Percentiles rank a stretch among this genome's conserved stretches.
phyloP scores from a whole-genome alignment of 2,113 vertebrate species.

The Corythaeola cristata region DNA sequence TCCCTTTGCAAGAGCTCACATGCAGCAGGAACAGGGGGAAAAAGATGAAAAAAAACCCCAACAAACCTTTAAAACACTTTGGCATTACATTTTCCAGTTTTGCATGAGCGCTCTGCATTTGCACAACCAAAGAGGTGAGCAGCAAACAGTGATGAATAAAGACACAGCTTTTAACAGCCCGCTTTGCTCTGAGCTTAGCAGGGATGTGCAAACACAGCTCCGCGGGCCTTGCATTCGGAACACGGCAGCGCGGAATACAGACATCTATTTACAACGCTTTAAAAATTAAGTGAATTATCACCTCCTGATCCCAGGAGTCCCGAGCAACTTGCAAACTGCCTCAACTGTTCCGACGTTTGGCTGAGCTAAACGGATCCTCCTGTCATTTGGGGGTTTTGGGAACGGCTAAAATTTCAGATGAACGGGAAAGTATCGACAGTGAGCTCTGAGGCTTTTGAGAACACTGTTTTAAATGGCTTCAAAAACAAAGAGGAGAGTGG shows the following conservation, averaged over 20 bases:
- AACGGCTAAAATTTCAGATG: not conserved
- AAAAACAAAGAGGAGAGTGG: not conserved
- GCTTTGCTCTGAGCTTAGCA: not conserved
- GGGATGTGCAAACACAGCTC: not conserved
- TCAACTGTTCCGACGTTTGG: not conserved
- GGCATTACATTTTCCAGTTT: not conserved
- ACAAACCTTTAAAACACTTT: not conserved
- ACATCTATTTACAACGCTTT: not conserved
- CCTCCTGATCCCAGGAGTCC: not conserved
- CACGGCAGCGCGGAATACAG: not conserved
- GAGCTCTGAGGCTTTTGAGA: not conserved
- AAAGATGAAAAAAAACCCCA: not conserved
- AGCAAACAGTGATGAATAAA: not conserved
- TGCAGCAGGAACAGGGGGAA: not conserved
- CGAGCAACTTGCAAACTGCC: not conserved
- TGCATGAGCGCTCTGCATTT: not conserved
- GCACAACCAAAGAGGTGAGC: not conserved
- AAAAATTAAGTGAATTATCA: conserved; percentile 1
- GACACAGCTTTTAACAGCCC: not conserved
- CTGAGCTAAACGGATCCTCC: not conserved
- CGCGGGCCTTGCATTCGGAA: not conserved
- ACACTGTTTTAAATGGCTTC: not conserved
- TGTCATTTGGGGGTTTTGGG: not conserved
- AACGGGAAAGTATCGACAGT: not conserved
- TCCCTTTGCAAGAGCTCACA: not conserved